Base-by-base conservation (phyloP, 2,888 invertebrate genomes). In the Nomada ruficornis region DNA sequence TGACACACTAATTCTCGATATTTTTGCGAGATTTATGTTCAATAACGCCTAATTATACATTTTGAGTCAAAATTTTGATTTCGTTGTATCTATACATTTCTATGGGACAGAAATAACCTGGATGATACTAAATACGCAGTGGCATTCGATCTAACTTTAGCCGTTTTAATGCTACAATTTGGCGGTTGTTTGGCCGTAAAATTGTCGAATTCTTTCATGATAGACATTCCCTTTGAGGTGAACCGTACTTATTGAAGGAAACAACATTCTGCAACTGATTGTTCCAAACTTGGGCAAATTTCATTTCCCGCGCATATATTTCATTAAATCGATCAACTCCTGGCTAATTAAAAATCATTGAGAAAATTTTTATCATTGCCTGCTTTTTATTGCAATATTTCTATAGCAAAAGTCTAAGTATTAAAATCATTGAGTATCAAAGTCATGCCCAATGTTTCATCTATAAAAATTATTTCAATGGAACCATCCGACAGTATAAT, bases 121-220 rank as follows among this genome's bases (percentile, higher is more conserved):
- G n/a, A 18, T 26, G 62, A 54, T 55, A 72, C 59, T 64, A 77
- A 77, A 62, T 83, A 73, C 54, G 59, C 55, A 59, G 15, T 20
- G 55, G 74, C 29, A 63, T 63, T 67, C 29, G 71, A 52, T 63
- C 83, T 82, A 82, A 83, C 50, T 83, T 82, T 83, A 83, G 82
- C 52, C 15, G 36, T 64, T 80, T 77, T 47, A 50, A 36, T 73
- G 44, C 50, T 20, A 70, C 50, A 77, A 71, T 82, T 78, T 65
- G 70, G 60, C 50, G 57, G 68, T 87, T 77, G 68, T 86, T 76
- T 72, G 20, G 47, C 76, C 62, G 68, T 79, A 74, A 71, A 80
- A 29, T n/a, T 36, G 55, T 50, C 60, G n/a, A 52, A 62, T 36
- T 29, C 36, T 59, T 23, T 11, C 7, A 76, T 63, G 29, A 59